A percentile compares a stretch with the other conserved stretches of the same genome.
phyloP scores from a whole-genome alignment of 1,140 invertebrate species.

The Apis mellifera region DNA sequence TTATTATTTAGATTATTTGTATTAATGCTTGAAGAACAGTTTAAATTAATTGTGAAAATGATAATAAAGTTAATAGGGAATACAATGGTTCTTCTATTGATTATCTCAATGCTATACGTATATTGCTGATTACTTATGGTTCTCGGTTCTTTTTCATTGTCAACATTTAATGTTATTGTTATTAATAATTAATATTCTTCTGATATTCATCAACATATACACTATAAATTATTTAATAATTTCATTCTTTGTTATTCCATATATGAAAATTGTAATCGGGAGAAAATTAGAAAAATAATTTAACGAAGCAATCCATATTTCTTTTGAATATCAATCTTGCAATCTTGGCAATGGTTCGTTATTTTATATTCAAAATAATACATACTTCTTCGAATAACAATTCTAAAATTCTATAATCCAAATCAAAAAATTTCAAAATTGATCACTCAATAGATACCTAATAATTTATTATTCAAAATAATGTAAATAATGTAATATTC shows the following conservation, averaged over 20 bases:
- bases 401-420: not conserved
- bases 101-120: not conserved
- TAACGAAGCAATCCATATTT: no score
- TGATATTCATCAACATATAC: not conserved
- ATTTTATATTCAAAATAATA: not conserved
- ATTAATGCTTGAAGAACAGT: not conserved
- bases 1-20: not conserved
- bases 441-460: no score
- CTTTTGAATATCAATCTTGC: not conserved
- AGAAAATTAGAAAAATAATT: no score
- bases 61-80: no score
- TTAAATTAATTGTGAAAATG: not conserved
- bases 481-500: no score
- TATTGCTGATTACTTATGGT: not conserved
- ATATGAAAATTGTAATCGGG: rapidly evolving
- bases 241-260: not conserved
- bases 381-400: not conserved
- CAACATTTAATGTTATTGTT: not conserved
- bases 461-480: no score
- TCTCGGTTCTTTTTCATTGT: not conserved
- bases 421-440: no score
- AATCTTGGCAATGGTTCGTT: not conserved
- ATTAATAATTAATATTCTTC: not conserved
- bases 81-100: not conserved
- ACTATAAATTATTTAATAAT: not conserved